These are phyloP conservation scores for Trichosurus vulpecula DNA, from an alignment of 2,797 vertebrate species.

Conservation along the genomic window DNA sequence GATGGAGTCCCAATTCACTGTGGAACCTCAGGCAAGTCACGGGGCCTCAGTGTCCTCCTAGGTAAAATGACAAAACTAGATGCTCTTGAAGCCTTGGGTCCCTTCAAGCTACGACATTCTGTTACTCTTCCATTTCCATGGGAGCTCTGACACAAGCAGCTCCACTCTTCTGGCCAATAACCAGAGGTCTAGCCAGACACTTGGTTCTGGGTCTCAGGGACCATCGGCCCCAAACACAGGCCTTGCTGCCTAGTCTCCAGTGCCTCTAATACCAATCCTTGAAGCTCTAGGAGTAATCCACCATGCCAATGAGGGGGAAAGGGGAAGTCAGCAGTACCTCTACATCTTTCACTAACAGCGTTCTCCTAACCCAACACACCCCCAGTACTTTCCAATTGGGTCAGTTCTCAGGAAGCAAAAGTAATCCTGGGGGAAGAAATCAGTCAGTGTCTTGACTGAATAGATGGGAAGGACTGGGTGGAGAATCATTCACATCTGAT, in stretches of 20 bases:
- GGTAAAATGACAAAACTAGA: not conserved
- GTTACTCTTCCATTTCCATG: not conserved
- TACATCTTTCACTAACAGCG: not conserved
- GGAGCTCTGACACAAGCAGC: not conserved
- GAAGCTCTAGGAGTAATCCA: not conserved
- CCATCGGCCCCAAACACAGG: not conserved
- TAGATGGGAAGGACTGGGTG: not conserved
- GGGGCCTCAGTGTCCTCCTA: not conserved
- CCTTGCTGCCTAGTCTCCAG: not conserved
- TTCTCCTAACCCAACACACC: conserved; percentile 55
- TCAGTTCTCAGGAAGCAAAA: conserved; percentile 73
- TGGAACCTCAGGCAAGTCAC: not conserved
- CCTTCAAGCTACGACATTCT: not conserved
- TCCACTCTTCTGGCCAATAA: not conserved
- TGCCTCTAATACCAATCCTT: conserved; percentile 21
- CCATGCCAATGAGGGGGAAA: not conserved
- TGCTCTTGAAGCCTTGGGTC: not conserved
- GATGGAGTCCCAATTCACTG: too few relatives aligned
- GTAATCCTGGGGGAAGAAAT: conserved; percentile 61
- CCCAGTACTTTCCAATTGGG: conserved; percentile 70
- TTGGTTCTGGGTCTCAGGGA: not conserved
- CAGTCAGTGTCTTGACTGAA: conserved; percentile 6
- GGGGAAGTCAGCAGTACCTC: not conserved
- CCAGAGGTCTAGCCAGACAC: not conserved
- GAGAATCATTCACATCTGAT: not conserved